phyloP scores from a whole-genome alignment of 2,113 vertebrate species.

The Melanerpes formicivorus region DNA sequence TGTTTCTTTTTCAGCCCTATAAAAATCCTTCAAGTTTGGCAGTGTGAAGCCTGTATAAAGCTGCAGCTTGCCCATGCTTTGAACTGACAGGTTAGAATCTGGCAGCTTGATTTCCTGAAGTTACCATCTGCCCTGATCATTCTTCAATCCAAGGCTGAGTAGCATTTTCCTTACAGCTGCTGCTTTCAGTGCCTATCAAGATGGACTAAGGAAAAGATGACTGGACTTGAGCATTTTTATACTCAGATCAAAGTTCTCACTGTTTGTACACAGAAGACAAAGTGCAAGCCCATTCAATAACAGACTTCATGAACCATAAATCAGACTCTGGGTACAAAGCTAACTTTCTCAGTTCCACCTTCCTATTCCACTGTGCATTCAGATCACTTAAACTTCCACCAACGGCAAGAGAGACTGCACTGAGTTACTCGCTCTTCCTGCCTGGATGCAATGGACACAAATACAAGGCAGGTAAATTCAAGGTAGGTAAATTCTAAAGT shows the following conservation, averaged over 20 bases:
- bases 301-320: neutral
- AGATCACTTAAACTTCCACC: neutral
- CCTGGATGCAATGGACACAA: neutral
- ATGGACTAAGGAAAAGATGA: neutral
- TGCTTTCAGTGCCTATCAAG: neutral
- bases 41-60: conserved; percentile 41
- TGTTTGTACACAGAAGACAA: neutral
- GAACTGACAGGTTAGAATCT: conserved; percentile 42
- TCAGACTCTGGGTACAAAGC: neutral
- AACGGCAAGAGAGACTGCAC: neutral
- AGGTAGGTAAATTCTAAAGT: neutral
- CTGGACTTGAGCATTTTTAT: neutral
- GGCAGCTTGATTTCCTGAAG: neutral
- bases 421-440: neutral
- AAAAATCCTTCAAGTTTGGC: conserved; percentile 45
- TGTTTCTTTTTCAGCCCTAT: conserved; percentile 36
- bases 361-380: neutral
- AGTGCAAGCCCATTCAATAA: neutral
- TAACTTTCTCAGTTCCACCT: neutral
- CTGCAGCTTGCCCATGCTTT: conserved; percentile 37
- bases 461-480: neutral
- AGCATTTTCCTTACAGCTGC: neutral
- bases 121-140: conserved; percentile 29
- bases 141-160: neutral
- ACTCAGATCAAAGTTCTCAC: neutral